Percentiles rank a stretch among this genome's conserved stretches.
Evolutionary conservation across 2,888 invertebrate genomes (phyloP).

Genomic region (Lampropteryx suffumata): DNA sequence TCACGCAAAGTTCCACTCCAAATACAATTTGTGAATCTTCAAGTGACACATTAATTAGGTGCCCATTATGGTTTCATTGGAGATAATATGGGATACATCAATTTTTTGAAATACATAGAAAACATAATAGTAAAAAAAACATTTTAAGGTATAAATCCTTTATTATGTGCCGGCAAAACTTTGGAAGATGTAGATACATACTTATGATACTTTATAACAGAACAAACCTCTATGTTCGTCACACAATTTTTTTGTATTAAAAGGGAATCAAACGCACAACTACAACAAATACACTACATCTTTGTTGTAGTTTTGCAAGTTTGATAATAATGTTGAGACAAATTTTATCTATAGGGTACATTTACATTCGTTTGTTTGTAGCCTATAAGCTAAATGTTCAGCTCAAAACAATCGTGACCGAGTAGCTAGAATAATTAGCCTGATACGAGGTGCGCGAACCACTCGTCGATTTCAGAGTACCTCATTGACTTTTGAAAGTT

Average conservation of each 20-base stretch:
- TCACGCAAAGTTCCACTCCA: slow-evolving; percentile 46
- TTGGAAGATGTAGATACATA: no score
- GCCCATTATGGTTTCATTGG: slow-evolving; percentile 8
- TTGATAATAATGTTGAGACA: no score
- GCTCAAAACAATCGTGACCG: slow-evolving; percentile 70
- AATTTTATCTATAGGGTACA: no score
- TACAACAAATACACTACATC: no score
- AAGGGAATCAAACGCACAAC: no score
- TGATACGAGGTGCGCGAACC: slow-evolving; percentile 54
- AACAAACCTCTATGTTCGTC: no score
- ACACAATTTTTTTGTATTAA: no score
- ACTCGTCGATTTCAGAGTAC: slow-evolving; percentile 70
- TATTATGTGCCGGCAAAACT: no score
- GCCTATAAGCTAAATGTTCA: slow-evolving; percentile 37
- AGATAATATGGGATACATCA: neutral
- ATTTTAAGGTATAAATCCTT: no score
- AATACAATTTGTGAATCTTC: slow-evolving; percentile 31
- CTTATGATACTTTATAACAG: no score
- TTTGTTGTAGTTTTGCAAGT: no score
- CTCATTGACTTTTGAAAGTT: slow-evolving; percentile 77
- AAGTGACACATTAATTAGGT: slow-evolving; percentile 25
- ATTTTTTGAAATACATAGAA: slow-evolving; percentile 1
- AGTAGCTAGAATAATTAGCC: slow-evolving; percentile 70
- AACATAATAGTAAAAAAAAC: no score
- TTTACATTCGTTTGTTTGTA: slow-evolving; percentile 2